A percentile compares a stretch with the other conserved stretches of the same genome.
phyloP scores from a whole-genome alignment of 2,113 vertebrate genomes.

The Callorhinus ursinus region DNA sequence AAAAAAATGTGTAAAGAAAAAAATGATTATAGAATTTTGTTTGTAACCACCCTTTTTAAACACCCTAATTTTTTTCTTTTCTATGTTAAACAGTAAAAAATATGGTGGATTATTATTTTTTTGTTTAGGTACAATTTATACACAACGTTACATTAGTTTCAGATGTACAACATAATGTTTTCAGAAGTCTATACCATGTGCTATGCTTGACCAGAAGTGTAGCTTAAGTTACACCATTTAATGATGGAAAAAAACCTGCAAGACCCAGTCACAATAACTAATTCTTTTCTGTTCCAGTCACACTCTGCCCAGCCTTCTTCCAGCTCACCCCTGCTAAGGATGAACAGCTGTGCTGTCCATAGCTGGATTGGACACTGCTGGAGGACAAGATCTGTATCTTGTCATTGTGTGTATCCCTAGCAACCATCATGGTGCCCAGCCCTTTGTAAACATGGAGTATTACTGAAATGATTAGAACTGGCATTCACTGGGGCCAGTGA shows the following conservation, averaged over 20 bases:
- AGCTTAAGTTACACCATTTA: background rate
- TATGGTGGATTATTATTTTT: background rate
- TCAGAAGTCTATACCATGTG: background rate
- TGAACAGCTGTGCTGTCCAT: background rate
- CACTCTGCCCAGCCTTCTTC: background rate
- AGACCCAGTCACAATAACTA: background rate
- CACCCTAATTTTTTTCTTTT: background rate
- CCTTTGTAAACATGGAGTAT: background rate
- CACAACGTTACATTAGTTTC: background rate
- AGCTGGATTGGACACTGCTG: background rate
- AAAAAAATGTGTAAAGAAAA: background rate
- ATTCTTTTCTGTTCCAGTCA: background rate
- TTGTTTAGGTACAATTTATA: background rate
- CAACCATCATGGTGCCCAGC: background rate
- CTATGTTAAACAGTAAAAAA: background rate
- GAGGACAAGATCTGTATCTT: background rate
- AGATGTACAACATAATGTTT: background rate
- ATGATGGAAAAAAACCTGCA: background rate
- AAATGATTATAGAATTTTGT: background rate
- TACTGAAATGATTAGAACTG: background rate
- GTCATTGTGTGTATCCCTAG: background rate
- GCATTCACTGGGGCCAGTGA: background rate
- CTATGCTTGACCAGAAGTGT: background rate
- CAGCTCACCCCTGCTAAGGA: background rate
- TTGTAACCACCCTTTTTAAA: constrained; percentile 9